A percentile compares a stretch with the other conserved stretches of the same genome.
These are phyloP conservation scores for Ophonus ardosiacus DNA, from an alignment of 2,888 invertebrate species.

Conservation along the genomic window DNA sequence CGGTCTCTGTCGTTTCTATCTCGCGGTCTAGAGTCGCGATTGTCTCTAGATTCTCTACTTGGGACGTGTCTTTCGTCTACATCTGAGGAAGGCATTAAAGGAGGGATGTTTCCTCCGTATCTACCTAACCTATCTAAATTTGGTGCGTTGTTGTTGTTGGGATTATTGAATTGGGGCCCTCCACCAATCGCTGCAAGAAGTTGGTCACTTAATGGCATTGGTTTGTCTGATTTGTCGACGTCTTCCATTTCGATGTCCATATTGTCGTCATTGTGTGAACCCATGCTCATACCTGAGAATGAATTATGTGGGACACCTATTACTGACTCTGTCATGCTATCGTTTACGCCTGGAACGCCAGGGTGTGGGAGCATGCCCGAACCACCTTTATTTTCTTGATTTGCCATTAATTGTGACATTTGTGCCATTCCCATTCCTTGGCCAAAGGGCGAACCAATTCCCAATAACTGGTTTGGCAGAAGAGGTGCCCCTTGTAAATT, in stretches of 20 bases:
- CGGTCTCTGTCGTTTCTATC: slow-evolving; percentile 70
- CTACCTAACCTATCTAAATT: slow-evolving; percentile 67
- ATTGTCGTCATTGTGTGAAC: slow-evolving; percentile 80
- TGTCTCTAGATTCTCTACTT: slow-evolving; percentile 67
- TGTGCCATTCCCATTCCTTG: slow-evolving; percentile 72
- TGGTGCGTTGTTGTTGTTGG: slow-evolving; percentile 65
- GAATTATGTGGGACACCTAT: slow-evolving; percentile 73
- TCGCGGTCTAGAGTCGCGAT: slow-evolving; percentile 68
- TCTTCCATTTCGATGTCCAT: slow-evolving; percentile 89
- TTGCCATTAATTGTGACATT: slow-evolving; percentile 67
- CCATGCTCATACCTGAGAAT: slow-evolving; percentile 61
- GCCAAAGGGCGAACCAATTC: slow-evolving; percentile 72
- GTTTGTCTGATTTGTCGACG: slow-evolving; percentile 73
- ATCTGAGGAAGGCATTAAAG: slow-evolving; percentile 68
- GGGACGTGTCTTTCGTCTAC: slow-evolving; percentile 61
- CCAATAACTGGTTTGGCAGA: slow-evolving; percentile 74
- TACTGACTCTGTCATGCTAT: slow-evolving; percentile 75
- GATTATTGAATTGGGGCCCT: slow-evolving; percentile 61
- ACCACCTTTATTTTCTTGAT: slow-evolving; percentile 66
- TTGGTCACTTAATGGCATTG: slow-evolving; percentile 75
- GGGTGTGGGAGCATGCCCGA: slow-evolving; percentile 64
- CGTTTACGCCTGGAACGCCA: slow-evolving; percentile 68
- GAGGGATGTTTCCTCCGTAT: slow-evolving; percentile 63
- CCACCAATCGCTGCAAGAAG: slow-evolving; percentile 74
- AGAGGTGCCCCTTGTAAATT: slow-evolving; percentile 75